Evolutionary conservation across 2,888 invertebrate genomes (phyloP), one percentile per base, ranked within the genome.

Genomic region (Gasteruption jaculator): DNA sequence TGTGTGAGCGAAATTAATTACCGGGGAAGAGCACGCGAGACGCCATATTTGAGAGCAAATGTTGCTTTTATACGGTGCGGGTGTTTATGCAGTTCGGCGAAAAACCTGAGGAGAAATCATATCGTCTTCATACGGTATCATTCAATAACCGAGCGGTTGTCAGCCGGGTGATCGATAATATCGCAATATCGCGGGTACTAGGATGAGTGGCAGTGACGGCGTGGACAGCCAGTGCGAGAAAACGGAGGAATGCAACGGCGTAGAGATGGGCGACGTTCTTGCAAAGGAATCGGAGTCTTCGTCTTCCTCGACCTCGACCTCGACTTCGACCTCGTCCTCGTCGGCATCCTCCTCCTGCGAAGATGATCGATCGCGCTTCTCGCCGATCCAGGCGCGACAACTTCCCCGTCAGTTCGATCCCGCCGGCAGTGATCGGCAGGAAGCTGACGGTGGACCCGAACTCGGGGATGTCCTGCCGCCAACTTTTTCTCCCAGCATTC

Each of bases 181-280:
- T 26, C 34, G 34, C 25, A 25, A 30, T 22, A 32, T 27, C 36
- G 18, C 8, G 41, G 41, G 34, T 25, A 24, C 43, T 43, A 58
- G 44, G 46, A 63, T 63, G 63, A 63, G 59, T 51, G 57, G 51
- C 45, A 54, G 55, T 50, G 56, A 62, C 52, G 52, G 47, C 32
- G 56, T 55, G 41, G 58, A 57, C 40, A 52, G 47, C 39, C 57
- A 53, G 45, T 54, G 57, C 45, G 58, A 59, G 49, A 57, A 48
- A 44, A 56, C 43, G 37, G 63, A 51, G 48, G 58, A 59, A 57
- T 55, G 53, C 47, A 53, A 54, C 56, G 56, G 53, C 43, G 54
- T 53, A 54, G 53, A 47, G 44, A 71, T 71, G 69, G 66, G 63
- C 57, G 68, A 71, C 60, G 68, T 68, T 53, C 63, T 71, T 40